Percentiles rank a stretch among this genome's conserved stretches.
Evolutionary conservation across 2,113 vertebrate species (phyloP).

Genomic region (Chionomys nivalis): DNA sequence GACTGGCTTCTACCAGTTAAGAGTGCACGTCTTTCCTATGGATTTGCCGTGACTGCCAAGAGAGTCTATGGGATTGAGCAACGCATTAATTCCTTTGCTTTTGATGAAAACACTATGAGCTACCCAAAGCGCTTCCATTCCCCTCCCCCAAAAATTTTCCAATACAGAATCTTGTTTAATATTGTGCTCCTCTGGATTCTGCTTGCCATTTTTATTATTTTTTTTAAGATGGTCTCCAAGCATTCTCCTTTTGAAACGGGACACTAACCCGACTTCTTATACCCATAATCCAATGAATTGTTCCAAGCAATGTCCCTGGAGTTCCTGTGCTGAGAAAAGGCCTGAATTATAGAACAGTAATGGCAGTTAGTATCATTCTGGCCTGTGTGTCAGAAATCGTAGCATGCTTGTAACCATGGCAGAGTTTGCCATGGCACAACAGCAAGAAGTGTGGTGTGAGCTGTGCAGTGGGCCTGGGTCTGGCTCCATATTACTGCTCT

Average conservation of each 20-base stretch:
- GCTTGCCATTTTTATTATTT: not conserved
- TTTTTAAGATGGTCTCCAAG: conserved; percentile 27
- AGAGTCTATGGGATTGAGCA: not conserved
- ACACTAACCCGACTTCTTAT: not conserved
- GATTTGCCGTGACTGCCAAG: not conserved
- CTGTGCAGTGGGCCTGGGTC: not conserved
- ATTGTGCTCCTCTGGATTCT: not conserved
- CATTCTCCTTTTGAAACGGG: not conserved
- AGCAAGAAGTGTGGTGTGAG: not conserved
- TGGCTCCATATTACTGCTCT: not conserved
- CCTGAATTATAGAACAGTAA: not conserved
- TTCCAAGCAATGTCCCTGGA: not conserved
- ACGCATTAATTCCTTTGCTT: not conserved
- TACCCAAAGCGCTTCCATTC: not conserved
- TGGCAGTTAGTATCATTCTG: not conserved
- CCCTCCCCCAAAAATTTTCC: not conserved
- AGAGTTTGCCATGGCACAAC: not conserved
- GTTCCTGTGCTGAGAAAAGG: not conserved
- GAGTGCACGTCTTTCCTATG: not conserved
- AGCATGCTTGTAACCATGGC: not conserved
- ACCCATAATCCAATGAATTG: not conserved
- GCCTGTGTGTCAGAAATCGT: not conserved
- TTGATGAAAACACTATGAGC: not conserved
- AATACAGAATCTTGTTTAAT: conserved; percentile 31
- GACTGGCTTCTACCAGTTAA: not conserved